Evolutionary conservation across 92 coral and sea anemone genomes (phyloP).

Genomic region (Paragorgia papillata): DNA sequence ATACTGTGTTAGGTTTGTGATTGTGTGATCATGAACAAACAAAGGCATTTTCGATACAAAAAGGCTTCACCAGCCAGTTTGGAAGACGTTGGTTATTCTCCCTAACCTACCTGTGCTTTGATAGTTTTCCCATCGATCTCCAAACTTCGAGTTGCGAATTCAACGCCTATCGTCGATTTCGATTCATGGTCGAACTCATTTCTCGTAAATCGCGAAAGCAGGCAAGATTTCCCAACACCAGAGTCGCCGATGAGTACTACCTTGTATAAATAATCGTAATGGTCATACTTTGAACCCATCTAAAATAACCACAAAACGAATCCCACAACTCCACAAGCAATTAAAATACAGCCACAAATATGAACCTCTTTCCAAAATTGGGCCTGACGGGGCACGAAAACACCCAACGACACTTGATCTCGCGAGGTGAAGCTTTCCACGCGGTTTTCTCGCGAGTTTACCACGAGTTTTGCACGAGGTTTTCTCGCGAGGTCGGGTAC

Average conservation of each 20-base stretch:
- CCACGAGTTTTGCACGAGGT: neutral
- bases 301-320: neutral
- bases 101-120: slow-evolving; percentile 96
- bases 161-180: slow-evolving; percentile 98
- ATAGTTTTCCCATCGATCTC: slow-evolving; percentile 93
- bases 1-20: too few relatives aligned
- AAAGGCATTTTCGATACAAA: neutral
- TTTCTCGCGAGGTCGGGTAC: neutral
- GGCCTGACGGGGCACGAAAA: neutral
- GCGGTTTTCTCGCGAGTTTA: neutral
- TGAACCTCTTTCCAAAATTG: neutral
- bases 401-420: neutral
- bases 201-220: slow-evolving; percentile 92
- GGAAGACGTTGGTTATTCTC: too few relatives aligned
- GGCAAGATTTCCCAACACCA: slow-evolving; percentile 96
- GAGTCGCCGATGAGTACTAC: slow-evolving; percentile 97
- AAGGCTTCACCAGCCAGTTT: neutral
- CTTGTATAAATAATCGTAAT: slow-evolving; percentile 95
- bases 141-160: slow-evolving; percentile 95
- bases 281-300: slow-evolving; percentile 76
- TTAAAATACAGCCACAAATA: neutral
- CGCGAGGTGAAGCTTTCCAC: neutral
- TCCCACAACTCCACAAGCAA: neutral
- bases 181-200: slow-evolving; percentile 99
- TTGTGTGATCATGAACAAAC: too few relatives aligned